Evolutionary conservation across 2,113 vertebrate species (phyloP), one percentile per base, ranked within the genome.

Genomic region (Onychostoma macrolepis): DNA sequence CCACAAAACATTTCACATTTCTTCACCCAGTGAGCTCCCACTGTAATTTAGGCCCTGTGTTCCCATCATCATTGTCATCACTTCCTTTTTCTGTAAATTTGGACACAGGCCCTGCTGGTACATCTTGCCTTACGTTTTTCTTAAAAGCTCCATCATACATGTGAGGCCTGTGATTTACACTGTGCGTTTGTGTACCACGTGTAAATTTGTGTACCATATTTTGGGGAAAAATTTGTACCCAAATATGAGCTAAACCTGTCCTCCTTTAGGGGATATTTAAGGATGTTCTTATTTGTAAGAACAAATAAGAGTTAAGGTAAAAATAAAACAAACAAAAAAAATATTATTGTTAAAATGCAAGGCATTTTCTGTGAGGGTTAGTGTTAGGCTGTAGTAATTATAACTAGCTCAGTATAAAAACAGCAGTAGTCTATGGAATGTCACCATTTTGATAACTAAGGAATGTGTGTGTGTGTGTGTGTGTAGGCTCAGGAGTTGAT

Each of bases 401-500:
- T 67, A 67, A 67, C 28, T 33, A 26, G 28, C 28, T 67, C 63
- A 33, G 15, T 67, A 13, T 65, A 65, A 69, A 33, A 33, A 9
- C 1, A 9, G 0, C 24, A 33, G 48, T 5, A 9, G 65, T 19
- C 30, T 19, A 19, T 69, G 17, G 30, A 71, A 36, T 36, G 1
- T 36, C 30, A 33, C 15, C 30, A 71, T 69, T 33, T 69, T 33
- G 13, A 69, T 10, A 67, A 67, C 28, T 17, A 69, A 36, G 12
- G 17, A 30, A 30, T 50, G 4, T 89, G 56, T 90, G 19, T 33
- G 21, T 76, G 41, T 87, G 6, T 87, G 4, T 91, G 4, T 89
- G 56, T 90, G 28, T 69, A 99, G 98, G 96, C 26, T 97, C 96
- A 0, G 96, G 96, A 17, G 96, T 98, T 89, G 97, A 98, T 87